Percentiles rank a stretch among this genome's conserved stretches.
phyloP scores from a whole-genome alignment of 2,888 invertebrate genomes.

The Odontocolon sp. region DNA sequence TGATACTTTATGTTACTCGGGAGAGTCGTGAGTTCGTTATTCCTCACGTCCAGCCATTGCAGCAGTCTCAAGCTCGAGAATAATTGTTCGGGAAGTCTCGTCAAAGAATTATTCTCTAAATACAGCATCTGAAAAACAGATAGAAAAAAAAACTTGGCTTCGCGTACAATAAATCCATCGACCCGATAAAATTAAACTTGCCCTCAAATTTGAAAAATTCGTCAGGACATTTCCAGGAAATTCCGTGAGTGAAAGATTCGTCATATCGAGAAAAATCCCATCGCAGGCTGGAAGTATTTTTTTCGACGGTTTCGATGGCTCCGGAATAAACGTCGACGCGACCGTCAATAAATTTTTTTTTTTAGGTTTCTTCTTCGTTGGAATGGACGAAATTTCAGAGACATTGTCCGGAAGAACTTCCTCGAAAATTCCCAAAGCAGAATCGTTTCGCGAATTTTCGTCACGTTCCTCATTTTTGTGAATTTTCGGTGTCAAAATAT shows the following conservation, averaged over 20 bases:
- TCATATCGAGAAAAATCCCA: conserved; percentile 67
- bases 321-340: conserved; percentile 7
- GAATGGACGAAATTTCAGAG: conserved; percentile 62
- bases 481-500: background rate
- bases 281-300: conserved; percentile 64
- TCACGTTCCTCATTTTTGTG: conserved; percentile 43
- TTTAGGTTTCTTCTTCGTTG: conserved; percentile 50
- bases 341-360: conserved; percentile 45
- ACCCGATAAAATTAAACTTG: conserved; percentile 42
- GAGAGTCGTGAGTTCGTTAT: conserved; percentile 83
- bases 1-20: conserved; percentile 84
- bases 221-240: conserved; percentile 66
- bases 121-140: conserved; percentile 81
- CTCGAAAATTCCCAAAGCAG: conserved; percentile 50
- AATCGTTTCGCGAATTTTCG: conserved; percentile 47
- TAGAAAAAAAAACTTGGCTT: background rate
- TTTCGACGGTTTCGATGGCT: conserved; percentile 47
- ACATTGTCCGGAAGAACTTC: conserved; percentile 59
- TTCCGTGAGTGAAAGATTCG: conserved; percentile 58
- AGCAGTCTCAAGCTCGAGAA: conserved; percentile 83
- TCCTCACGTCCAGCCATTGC: conserved; percentile 86
- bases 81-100: conserved; percentile 83
- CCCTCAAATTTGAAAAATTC: conserved; percentile 64
- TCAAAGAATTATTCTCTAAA: conserved; percentile 83
- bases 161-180: background rate